Base-by-base conservation (phyloP, 2,888 invertebrate species). In the Kuschelorhynchus macadamiae region DNA sequence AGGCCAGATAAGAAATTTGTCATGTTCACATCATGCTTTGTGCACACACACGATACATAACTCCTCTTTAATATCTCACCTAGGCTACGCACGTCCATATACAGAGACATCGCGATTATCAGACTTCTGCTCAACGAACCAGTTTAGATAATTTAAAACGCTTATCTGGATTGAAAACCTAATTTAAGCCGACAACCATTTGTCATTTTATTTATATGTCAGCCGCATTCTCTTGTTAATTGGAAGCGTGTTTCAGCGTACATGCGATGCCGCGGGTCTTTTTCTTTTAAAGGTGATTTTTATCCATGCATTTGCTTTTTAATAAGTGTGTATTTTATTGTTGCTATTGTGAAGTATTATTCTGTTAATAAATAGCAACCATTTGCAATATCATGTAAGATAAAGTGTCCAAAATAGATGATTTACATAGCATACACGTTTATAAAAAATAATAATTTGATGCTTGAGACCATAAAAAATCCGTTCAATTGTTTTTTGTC, bases 191-290 rank as follows among this genome's bases (percentile, higher is more conserved):
- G 71, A 73, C 74, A 73, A 65, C 74, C 76, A 76, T 78, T 78
- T 78, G 76, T 78, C 77, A 78, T 78, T 76, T 74, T 72, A 72
- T 75, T 74, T 74, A 70, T 75, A 75, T 74, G 76, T 75, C 75
- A 75, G 69, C 73, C 68, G 63, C 72, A 72, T 75, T 77, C 74
- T 68, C 57, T 64, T 53, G 71, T 65, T 74, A 74, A 74, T 74
- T 71, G 68, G 67, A 60, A 46, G 62, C 50, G 68, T 50, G 53
- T 57, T 62, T 64, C 44, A 25, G 39, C 56, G 41, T 25, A 52
- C 30, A 55, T 55, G 42, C 20, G 42, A 39, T 25, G 55, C 42
- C 18, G 55, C 42, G 36, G 36, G 9, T 11, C 2, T 36, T 36
- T 36, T 42, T 25, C 25, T 25, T 25, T 25, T 25, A 25, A 25